phyloP scores from a whole-genome alignment of 2,113 vertebrate genomes.

The Eptesicus fuscus region DNA sequence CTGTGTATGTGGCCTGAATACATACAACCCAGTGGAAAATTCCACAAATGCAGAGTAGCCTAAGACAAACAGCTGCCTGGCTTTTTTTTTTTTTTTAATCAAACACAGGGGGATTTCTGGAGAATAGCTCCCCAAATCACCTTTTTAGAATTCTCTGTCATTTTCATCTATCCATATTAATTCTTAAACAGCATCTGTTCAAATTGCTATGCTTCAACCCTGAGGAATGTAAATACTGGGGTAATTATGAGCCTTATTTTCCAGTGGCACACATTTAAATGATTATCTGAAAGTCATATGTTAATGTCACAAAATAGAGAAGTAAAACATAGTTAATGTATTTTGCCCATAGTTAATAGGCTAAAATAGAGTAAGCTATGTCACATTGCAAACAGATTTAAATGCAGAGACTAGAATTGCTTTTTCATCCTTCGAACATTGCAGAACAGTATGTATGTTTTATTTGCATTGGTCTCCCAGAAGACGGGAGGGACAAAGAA shows the following conservation, averaged over 20 bases:
- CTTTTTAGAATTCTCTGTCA: constrained; percentile 46
- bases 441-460: background rate
- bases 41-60: constrained; percentile 70
- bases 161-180: constrained; percentile 26
- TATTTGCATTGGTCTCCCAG: background rate
- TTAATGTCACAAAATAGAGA: constrained; percentile 63
- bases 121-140: constrained; percentile 40
- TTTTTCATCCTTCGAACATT: background rate
- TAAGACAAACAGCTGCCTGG: constrained; percentile 68
- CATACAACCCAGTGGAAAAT: constrained; percentile 80
- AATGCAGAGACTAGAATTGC: background rate
- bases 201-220: background rate
- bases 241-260: constrained; percentile 54
- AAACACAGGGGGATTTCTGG: constrained; percentile 35
- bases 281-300: constrained; percentile 57
- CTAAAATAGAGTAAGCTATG: background rate
- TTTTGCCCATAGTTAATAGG: background rate
- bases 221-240: constrained; percentile 43
- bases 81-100: background rate
- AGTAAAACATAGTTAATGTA: constrained; percentile 50
- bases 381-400: background rate
- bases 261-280: constrained; percentile 26
- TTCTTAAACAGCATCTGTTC: constrained; percentile 54
- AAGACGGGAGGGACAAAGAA: background rate
- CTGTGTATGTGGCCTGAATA: constrained; percentile 81